Conservation (phyloP, 2,113 vertebrate species). For the Erythrolamprus reginae region DNA sequence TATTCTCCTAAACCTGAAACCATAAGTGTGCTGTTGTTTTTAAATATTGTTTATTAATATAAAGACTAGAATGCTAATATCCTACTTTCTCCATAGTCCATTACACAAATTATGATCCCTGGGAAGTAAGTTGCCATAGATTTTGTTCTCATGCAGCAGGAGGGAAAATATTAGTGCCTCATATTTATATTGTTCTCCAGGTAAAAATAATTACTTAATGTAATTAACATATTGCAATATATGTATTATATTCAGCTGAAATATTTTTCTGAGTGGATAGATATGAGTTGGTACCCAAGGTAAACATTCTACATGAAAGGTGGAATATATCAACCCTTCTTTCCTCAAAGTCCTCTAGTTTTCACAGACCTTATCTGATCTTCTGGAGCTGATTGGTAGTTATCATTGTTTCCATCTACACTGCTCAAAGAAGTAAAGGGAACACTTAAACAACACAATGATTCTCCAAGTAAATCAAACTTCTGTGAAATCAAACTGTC, state of each 20-base stretch:
- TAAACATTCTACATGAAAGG: neutral
- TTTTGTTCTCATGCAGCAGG: neutral
- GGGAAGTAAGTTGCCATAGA: neutral
- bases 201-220: neutral
- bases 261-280: neutral
- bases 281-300: neutral
- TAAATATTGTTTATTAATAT: neutral
- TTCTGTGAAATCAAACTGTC: too few relatives aligned
- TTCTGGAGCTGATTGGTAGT: neutral
- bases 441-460: too few relatives aligned
- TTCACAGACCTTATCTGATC: neutral
- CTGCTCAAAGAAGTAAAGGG: too few relatives aligned
- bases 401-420: neutral
- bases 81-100: neutral
- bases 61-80: neutral
- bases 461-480: too few relatives aligned
- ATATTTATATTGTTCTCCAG: neutral
- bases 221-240: neutral
- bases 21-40: neutral
- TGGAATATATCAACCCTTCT: neutral
- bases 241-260: neutral
- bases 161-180: neutral
- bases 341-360: neutral
- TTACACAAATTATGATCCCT: neutral
- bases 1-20: neutral